phyloP scores from a whole-genome alignment of 2,113 vertebrate species.

The Cavia aperea region DNA sequence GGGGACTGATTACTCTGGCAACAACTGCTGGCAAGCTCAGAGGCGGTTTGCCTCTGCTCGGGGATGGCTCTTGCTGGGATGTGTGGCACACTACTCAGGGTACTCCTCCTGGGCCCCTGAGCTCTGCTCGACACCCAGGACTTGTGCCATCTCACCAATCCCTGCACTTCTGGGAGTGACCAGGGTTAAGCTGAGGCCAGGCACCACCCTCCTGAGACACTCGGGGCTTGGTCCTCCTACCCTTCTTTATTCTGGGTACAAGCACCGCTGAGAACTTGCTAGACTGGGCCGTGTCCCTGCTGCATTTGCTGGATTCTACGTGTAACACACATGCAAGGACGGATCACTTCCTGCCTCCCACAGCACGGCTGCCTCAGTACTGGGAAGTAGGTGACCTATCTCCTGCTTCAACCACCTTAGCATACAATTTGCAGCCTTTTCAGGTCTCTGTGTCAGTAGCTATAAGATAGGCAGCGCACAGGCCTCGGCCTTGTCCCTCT shows the following conservation, averaged over 20 bases:
- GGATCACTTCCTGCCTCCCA: background rate
- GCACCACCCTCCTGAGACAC: background rate
- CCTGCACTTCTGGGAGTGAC: background rate
- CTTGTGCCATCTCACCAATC: accelerated
- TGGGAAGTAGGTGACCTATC: background rate
- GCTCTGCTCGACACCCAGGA: background rate
- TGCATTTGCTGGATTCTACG: background rate
- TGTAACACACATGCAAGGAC: background rate
- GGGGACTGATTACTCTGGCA: conserved; percentile 66
- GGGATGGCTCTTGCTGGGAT: conserved; percentile 33
- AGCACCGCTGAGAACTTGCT: background rate
- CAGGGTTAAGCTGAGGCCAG: too few relatives aligned
- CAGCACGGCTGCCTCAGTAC: background rate
- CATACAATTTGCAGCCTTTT: background rate
- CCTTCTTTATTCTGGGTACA: background rate
- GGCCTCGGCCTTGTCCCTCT: background rate
- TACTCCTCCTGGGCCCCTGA: background rate
- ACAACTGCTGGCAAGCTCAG: background rate
- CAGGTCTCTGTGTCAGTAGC: background rate
- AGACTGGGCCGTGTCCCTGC: background rate
- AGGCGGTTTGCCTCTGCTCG: conserved; percentile 4
- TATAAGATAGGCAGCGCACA: accelerated
- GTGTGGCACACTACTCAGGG: background rate
- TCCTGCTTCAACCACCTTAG: background rate
- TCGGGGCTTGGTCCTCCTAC: background rate